Base-by-base conservation (phyloP, 2,888 invertebrate species). In the Zygaena filipendulae region DNA sequence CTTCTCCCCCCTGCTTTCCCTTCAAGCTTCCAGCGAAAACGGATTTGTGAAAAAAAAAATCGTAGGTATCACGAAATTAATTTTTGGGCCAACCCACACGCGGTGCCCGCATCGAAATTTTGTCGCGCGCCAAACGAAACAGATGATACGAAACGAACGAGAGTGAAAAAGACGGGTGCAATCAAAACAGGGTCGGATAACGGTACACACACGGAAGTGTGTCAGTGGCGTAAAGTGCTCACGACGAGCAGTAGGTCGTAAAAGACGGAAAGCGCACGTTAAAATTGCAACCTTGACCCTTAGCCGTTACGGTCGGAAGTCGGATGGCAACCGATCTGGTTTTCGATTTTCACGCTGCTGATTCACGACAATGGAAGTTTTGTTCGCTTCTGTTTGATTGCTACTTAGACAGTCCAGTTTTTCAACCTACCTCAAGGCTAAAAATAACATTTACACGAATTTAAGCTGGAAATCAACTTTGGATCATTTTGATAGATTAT, bases 341-440 rank as follows among this genome's bases (percentile, higher is more conserved):
- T 79, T 79, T 79, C 77, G 69, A 68, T 77, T 77, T 75, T 74
- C 75, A 74, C 71, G 74, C 69, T 67, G 64, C 52, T 69, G 74
- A 69, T 70, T 74, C 68, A 68, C 60, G 51, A 70, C 66, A 74
- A 74, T 72, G 42, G 42, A 54, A 59, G 51, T 49, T 16, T 56
- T 59, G 63, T 64, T 60, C 59, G 66, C 59, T 52, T 61, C 64
- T 62, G 60, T 56, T 60, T 56, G 61, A 57, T 58, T 59, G 57
- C 57, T 59, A 47, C 56, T 59, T 52, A 53, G 50, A 51, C 54
- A 52, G 59, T 59, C 60, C 45, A 62, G 59, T 52, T 66, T 60
- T 47, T 42, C 59, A 74, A 64, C 70, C 77, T 77, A 75, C 74
- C 74, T 72, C 77, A 75, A 75, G 71, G 64, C 59, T 59, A 51